Conservation (phyloP, 2,888 invertebrate species). For the Sipha maydis region DNA sequence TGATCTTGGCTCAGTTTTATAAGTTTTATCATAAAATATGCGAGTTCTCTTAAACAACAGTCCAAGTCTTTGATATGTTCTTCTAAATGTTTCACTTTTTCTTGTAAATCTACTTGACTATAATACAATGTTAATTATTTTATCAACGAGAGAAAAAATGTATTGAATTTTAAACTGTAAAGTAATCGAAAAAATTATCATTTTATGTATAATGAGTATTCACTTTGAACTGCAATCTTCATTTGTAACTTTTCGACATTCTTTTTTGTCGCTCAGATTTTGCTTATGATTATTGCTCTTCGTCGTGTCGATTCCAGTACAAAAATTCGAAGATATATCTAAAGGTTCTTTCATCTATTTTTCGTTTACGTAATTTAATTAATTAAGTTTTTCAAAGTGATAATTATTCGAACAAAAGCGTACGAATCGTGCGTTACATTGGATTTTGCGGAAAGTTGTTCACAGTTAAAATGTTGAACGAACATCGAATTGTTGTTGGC, state of each 20-base stretch:
- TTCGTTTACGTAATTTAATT: neutral
- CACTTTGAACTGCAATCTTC: slow-evolving; percentile 5
- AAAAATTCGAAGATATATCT: neutral
- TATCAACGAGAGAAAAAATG: neutral
- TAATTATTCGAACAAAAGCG: too few species aligned
- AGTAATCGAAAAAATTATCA: too few species aligned
- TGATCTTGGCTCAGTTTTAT: neutral
- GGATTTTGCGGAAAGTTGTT: neutral
- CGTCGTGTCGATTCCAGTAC: neutral
- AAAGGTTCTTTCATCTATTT: slow-evolving; percentile 18
- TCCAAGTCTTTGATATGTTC: slow-evolving; percentile 1
- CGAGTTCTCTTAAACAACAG: neutral
- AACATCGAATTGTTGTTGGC: neutral
- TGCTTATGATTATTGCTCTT: neutral
- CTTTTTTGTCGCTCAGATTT: neutral
- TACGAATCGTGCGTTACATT: neutral
- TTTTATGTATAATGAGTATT: neutral
- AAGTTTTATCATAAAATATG: neutral
- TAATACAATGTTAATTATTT: neutral
- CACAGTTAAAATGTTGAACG: neutral
- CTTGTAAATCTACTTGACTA: neutral
- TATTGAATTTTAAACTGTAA: neutral
- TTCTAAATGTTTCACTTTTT: neutral
- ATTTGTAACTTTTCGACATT: neutral
- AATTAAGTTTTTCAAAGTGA: neutral